phyloP scores from a whole-genome alignment of 2,113 vertebrate species.

The Rousettus leschenaultii region DNA sequence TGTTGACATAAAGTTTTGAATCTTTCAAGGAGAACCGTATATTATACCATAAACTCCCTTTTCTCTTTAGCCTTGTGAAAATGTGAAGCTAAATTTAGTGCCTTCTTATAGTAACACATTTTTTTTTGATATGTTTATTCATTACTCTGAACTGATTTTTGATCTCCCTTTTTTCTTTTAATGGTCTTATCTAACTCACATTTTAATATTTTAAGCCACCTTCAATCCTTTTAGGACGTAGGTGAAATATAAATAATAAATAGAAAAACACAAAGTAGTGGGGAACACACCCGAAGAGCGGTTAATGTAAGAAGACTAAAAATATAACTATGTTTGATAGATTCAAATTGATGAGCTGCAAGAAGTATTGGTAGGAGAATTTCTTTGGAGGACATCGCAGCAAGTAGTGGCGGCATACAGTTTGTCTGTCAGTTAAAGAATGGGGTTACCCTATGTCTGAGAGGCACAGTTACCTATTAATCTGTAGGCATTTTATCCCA shows the following conservation, averaged over 20 bases:
- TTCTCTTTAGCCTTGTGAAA: constrained; percentile 4
- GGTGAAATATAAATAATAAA: constrained; percentile 30
- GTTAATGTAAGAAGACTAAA: constrained; percentile 17
- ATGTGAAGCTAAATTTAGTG: constrained; percentile 41
- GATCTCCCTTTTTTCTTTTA: constrained; percentile 25
- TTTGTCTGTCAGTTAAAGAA: neutral
- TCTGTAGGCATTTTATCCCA: neutral
- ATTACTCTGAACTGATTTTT: constrained; percentile 30
- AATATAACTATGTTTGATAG: neutral
- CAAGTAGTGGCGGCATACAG: neutral
- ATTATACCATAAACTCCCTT: neutral
- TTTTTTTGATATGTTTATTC: constrained; percentile 50
- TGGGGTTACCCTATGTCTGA: neutral
- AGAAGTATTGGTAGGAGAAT: neutral
- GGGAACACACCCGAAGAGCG: neutral
- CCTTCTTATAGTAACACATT: constrained; percentile 6
- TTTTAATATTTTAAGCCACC: constrained; percentile 51
- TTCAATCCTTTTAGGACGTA: constrained; percentile 38
- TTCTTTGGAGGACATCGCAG: neutral
- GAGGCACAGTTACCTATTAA: neutral
- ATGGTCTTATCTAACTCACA: neutral
- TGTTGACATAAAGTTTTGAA: neutral
- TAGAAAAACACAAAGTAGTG: neutral
- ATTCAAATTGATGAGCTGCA: neutral
- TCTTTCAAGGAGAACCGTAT: neutral